A percentile compares a stretch with the other conserved stretches of the same genome.
These are phyloP conservation scores for Actinopyga echinites DNA, from an alignment of 53 echinoderm and acorn worm genomes.

Conservation along the genomic window DNA sequence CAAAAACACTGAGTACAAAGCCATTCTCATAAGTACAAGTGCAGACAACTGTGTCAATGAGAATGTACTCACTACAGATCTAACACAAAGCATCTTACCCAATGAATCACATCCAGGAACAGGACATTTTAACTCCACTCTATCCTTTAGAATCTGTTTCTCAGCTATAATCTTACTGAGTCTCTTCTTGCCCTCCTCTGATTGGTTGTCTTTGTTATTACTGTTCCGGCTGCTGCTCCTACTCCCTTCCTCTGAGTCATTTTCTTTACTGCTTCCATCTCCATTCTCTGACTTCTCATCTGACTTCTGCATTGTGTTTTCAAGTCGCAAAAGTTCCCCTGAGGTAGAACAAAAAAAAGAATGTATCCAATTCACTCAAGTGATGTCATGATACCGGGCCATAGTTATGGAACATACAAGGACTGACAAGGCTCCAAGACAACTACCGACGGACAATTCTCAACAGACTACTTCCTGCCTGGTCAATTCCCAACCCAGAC, in stretches of 20 bases:
- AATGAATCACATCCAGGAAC: slow-evolving; percentile 95
- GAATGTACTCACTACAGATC: too few relatives aligned
- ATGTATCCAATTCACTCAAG: not conserved
- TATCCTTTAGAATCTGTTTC: slow-evolving; percentile 80
- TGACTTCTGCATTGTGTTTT: slow-evolving; percentile 14
- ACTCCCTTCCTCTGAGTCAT: not conserved
- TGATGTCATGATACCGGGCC: too few relatives aligned
- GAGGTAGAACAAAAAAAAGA: not conserved
- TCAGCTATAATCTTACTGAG: slow-evolving; percentile 77
- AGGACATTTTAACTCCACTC: slow-evolving; percentile 86
- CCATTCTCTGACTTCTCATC: slow-evolving; percentile 34
- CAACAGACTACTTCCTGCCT: too few relatives aligned
- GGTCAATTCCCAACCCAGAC: too few relatives aligned
- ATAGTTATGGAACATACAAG: too few relatives aligned
- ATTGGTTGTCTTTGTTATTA: not conserved
- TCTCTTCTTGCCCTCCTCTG: slow-evolving; percentile 66
- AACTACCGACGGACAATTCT: too few relatives aligned
- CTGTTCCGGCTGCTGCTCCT: not conserved
- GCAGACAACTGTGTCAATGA: too few relatives aligned
- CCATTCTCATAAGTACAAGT: too few relatives aligned
- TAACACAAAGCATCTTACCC: too few relatives aligned
- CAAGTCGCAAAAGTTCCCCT: not conserved
- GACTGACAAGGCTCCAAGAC: too few relatives aligned
- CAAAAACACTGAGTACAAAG: too few relatives aligned
- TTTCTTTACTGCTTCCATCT: slow-evolving; percentile 58